Percentiles rank a stretch among this genome's conserved stretches.
These are phyloP conservation scores for Isurus oxyrinchus DNA, from an alignment of 2,113 vertebrate species.

Conservation along the genomic window DNA sequence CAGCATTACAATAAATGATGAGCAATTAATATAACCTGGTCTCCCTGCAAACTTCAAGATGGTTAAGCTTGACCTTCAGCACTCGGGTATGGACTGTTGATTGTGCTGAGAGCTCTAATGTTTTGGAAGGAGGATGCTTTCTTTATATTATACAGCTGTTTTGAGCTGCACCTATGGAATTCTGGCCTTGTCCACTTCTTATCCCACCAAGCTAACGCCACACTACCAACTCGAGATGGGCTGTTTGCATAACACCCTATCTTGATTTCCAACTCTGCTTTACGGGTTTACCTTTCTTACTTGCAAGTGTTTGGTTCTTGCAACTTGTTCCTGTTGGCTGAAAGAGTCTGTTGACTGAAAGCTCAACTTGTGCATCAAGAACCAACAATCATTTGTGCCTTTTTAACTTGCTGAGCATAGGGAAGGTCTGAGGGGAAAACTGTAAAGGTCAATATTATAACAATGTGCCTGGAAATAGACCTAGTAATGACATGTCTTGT, in stretches of 20 bases:
- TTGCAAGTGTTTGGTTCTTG: background rate
- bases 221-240: background rate
- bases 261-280: background rate
- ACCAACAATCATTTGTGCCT: too few relatives aligned
- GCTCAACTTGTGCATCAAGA: background rate
- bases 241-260: background rate
- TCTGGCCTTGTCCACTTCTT: background rate
- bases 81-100: background rate
- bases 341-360: background rate
- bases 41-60: background rate
- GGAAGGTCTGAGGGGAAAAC: background rate
- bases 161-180: background rate
- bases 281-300: background rate
- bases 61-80: background rate
- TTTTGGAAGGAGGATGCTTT: background rate
- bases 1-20: background rate
- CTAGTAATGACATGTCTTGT: background rate
- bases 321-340: background rate
- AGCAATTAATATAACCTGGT: background rate
- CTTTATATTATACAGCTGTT: background rate
- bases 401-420: background rate
- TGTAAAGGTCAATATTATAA: background rate
- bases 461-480: background rate
- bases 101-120: background rate
- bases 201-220: background rate